Conservation (phyloP, 2,888 invertebrate species). For the Cinara cedri region DNA sequence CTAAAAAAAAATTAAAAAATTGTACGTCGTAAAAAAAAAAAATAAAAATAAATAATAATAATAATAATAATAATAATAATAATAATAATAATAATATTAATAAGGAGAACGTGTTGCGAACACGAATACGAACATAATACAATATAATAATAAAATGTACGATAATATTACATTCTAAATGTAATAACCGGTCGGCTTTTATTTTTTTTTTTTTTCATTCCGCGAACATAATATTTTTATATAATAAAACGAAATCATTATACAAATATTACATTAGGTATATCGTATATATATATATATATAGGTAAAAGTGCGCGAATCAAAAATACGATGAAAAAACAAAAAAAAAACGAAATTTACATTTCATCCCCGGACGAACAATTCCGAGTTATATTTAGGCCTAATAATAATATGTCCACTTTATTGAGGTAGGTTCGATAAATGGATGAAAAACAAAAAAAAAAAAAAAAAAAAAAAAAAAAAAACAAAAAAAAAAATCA, state of each 20-base stretch:
- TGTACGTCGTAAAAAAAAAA: neutral
- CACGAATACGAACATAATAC: neutral
- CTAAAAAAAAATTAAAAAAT: constrained; percentile 26
- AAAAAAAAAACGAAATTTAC: neutral
- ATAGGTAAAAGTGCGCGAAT: neutral
- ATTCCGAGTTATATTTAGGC: no score
- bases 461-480: neutral
- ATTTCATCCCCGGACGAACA: no score
- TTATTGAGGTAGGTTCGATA: neutral
- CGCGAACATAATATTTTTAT: neutral
- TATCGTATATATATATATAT: no score
- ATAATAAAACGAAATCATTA: neutral
- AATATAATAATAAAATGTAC: neutral
- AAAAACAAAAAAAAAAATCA: constrained; percentile 1
- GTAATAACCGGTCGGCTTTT: no score
- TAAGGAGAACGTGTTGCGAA: constrained; percentile 1
- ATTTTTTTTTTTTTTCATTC: no score
- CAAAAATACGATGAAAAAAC: constrained; percentile 12
- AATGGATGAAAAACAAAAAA: neutral
- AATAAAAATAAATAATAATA: constrained; percentile 11
- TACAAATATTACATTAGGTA: no score
- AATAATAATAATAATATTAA: constrained; percentile 32
- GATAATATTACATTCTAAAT: no score
- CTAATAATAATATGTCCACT: neutral
- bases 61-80: constrained; percentile 15